phyloP scores from a whole-genome alignment of 2,797 vertebrate species.

The Psittacula echo region DNA sequence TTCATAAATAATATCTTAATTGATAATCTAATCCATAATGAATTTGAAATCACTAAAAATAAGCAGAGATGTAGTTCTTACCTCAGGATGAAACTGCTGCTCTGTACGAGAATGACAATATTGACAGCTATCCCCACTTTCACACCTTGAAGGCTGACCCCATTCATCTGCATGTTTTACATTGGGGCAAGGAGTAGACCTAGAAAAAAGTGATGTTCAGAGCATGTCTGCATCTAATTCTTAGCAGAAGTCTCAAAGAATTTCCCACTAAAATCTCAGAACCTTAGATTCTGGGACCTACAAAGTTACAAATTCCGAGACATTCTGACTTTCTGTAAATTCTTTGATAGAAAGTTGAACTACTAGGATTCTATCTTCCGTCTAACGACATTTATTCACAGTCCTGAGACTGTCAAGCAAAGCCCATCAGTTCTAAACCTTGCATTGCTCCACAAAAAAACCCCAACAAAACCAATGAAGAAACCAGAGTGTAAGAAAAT shows the following conservation, averaged over 20 bases:
- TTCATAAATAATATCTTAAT: not conserved
- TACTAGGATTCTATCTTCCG: not conserved
- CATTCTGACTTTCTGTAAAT: not conserved
- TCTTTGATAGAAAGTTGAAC: not conserved
- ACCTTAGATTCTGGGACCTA: not conserved
- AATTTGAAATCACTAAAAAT: not conserved
- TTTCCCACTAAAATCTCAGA: not conserved
- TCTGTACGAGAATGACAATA: constrained; percentile 96
- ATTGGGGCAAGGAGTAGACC: constrained; percentile 92
- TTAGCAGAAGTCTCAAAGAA: not conserved
- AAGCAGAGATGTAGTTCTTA: constrained; percentile 50
- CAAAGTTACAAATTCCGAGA: not conserved
- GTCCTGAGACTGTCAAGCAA: not conserved
- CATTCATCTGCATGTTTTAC: constrained; percentile 95
- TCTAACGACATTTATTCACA: not conserved
- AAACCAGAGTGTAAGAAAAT: not conserved
- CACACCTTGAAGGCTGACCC: constrained; percentile 93
- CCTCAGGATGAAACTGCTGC: constrained; percentile 96
- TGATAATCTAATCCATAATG: not conserved
- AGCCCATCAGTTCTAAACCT: not conserved
- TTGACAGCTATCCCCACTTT: constrained; percentile 89
- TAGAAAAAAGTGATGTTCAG: constrained; percentile 57
- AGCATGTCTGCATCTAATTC: not conserved
- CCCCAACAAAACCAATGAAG: not conserved
- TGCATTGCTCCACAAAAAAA: not conserved